Evolutionary conservation across 1,140 invertebrate species (phyloP), one percentile per base, ranked within the genome.

Genomic region (Anastrepha ludens): DNA sequence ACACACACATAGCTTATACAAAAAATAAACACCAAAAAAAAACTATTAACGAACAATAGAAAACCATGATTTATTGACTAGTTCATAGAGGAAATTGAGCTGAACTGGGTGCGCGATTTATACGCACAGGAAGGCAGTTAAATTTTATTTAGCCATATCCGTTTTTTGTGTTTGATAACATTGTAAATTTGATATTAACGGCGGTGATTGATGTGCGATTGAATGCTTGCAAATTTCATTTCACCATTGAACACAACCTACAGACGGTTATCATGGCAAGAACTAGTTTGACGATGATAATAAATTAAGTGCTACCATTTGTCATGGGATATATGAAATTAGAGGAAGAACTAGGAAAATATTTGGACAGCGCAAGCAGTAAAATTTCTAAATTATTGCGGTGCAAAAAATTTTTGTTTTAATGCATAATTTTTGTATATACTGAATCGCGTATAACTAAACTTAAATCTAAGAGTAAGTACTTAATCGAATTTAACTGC

Each of bases 151-250:
- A 20, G n/a, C 20, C n/a, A 2, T 20, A 64, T 20, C 62, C n/a
- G n/a, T 64, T 64, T 64, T 64, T 67, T 70, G 41, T 47, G 15
- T 50, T 29, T 29, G 29, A 29, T 74, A 41, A 47, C 70, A 74
- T 47, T 47, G 17, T 7, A 74, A 74, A 74, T 47, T 50, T 7
- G 5, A 0, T 74, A 17, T 29, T 74, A 47, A 74, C 11, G 70
- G 44, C 44, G 44, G 6, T 74, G 70, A 74, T 15, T 74, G 70
- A 70, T 70, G 41, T 39, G 44, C 41, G 44, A 44, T 74, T 74
- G 70, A 74, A 29, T 7, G 65, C 29, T 67, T 67, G 65, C 65
- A 67, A 67, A 67, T 29, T 20, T 29, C 20, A 67, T 39, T 67
- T 41, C 7, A 58, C 55, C 65, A 67, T 13, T 67, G 7, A 13